phyloP scores from a whole-genome alignment of 2,888 invertebrate species.

The Pristionchus maxplancki region DNA sequence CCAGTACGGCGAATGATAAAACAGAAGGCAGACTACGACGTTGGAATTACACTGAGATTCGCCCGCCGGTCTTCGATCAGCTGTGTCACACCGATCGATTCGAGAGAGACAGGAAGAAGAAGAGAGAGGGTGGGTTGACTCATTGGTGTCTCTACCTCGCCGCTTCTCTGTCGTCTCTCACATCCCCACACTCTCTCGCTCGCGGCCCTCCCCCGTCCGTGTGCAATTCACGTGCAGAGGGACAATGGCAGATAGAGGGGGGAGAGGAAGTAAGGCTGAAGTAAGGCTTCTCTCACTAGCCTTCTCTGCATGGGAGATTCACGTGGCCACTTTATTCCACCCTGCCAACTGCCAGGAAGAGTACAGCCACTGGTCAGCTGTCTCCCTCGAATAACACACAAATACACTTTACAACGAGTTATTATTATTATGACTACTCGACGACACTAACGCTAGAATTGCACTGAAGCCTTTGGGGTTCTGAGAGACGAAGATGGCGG shows the following conservation, averaged over 20 bases:
- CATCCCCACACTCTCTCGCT: background rate
- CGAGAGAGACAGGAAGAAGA: background rate
- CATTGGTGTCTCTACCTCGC: background rate
- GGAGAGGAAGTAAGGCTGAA: background rate
- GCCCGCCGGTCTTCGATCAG: background rate
- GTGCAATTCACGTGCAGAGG: conserved; percentile 22
- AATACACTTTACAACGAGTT: conserved; percentile 18
- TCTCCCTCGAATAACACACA: background rate
- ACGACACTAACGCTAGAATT: conserved; percentile 21
- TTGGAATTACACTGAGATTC: background rate
- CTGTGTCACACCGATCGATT: conserved; percentile 29
- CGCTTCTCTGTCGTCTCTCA: conserved; percentile 11
- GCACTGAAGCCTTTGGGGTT: background rate
- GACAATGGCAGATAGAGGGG: background rate
- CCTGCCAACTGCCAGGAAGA: conserved; percentile 2
- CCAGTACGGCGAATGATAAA: conserved; percentile 8
- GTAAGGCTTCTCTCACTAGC: background rate
- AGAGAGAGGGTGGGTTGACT: conserved; percentile 1
- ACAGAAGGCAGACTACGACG: background rate
- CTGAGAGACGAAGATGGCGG: background rate
- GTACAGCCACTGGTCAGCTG: background rate
- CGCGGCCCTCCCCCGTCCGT: background rate
- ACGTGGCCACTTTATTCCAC: background rate
- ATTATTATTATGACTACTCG: conserved; percentile 8
- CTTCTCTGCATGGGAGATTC: background rate